Evolutionary conservation across 2,113 vertebrate species (phyloP).

Genomic region (Butorides virescens): DNA sequence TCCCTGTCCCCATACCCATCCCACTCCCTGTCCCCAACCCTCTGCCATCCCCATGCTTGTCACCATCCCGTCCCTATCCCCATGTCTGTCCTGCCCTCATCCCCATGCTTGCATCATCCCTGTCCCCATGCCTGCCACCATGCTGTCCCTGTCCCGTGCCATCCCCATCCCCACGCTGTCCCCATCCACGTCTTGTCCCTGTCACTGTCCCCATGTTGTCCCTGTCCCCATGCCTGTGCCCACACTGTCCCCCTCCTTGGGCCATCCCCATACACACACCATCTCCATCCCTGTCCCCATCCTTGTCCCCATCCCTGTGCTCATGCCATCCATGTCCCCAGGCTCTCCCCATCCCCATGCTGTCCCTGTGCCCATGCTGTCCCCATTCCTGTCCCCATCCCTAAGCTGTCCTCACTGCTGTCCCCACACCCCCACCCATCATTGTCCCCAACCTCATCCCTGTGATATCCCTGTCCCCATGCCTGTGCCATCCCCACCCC

Average conservation of each 20-base stretch:
- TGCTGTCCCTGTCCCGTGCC: background rate
- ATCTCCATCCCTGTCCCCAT: background rate
- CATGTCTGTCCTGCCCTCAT: background rate
- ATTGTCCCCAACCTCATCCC: background rate
- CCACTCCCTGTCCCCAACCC: too few species aligned
- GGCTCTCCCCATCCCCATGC: background rate
- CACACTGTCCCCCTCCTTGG: too few species aligned
- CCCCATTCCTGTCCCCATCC: too few species aligned
- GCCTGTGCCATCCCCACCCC: too few species aligned
- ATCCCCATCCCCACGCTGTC: background rate
- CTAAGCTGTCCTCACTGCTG: too few species aligned
- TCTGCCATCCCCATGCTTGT: background rate
- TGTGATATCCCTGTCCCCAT: background rate
- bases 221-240: background rate
- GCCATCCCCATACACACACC: background rate
- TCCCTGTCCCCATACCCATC: background rate
- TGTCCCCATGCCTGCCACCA: background rate
- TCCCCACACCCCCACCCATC: background rate
- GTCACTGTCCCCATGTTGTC: background rate
- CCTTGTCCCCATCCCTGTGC: background rate
- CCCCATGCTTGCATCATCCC: background rate
- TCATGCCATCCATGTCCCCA: background rate
- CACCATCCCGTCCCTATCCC: background rate
- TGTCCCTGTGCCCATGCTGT: background rate
- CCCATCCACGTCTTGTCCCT: background rate